Percentiles rank a stretch among this genome's conserved stretches.
Evolutionary conservation across 2,113 vertebrate species (phyloP).

Genomic region (Apodemus sylvaticus): DNA sequence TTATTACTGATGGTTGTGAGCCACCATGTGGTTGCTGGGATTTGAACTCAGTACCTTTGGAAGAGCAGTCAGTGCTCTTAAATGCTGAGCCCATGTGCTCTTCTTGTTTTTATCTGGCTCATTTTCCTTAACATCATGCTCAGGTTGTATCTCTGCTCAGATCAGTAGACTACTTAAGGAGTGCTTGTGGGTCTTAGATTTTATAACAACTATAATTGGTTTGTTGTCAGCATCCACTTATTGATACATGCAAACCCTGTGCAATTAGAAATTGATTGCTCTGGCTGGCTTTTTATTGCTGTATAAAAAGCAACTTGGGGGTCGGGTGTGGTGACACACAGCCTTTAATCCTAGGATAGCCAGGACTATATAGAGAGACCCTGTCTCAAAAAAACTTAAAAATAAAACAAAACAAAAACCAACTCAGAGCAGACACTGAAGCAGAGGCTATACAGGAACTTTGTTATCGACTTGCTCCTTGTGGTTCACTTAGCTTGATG

Average conservation of each 20-base stretch:
- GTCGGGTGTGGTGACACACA: neutral
- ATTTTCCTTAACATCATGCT: neutral
- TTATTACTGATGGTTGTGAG: no score
- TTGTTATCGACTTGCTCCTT: neutral
- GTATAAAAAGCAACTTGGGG: neutral
- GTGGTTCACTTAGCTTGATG: neutral
- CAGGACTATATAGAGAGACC: neutral
- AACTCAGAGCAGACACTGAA: neutral
- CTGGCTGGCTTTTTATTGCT: neutral
- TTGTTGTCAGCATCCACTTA: neutral
- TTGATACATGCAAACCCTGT: neutral
- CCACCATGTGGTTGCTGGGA: no score
- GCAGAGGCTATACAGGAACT: neutral
- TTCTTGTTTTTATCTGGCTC: neutral
- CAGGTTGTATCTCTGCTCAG: neutral
- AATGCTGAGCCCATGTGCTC: no score
- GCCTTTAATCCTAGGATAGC: neutral
- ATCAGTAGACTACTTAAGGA: neutral
- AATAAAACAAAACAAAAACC: neutral
- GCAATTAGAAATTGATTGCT: neutral
- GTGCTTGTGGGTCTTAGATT: neutral
- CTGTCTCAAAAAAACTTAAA: neutral
- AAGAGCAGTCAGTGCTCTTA: no score
- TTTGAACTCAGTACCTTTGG: no score
- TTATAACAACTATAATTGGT: neutral